phyloP scores from a whole-genome alignment of 2,113 vertebrate genomes.

The Daphoenositta chrysoptera region DNA sequence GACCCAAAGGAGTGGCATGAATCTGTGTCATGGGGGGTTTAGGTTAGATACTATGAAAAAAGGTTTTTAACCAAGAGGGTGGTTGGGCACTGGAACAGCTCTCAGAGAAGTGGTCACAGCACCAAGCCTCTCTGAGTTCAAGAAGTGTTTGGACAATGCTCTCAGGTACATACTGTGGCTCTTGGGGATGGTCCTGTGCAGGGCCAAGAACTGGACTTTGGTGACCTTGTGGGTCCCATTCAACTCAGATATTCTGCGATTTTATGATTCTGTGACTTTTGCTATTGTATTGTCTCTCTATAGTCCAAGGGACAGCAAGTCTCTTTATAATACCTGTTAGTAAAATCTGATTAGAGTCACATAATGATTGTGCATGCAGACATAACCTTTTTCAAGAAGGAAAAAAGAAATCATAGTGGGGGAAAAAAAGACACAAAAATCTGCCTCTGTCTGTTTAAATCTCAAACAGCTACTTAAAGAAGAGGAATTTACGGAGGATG shows the following conservation, averaged over 20 bases:
- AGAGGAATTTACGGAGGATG: not conserved
- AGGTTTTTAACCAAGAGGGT: not conserved
- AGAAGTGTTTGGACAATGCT: not conserved
- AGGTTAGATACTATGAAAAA: not conserved
- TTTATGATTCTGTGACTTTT: not conserved
- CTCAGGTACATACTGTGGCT: not conserved
- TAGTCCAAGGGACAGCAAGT: not conserved
- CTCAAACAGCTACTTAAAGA: not conserved
- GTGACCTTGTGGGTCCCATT: not conserved
- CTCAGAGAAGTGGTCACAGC: not conserved
- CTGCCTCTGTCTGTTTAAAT: not conserved
- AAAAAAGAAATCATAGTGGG: not conserved
- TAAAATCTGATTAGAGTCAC: not conserved
- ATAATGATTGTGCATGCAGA: not conserved
- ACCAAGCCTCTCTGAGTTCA: not conserved
- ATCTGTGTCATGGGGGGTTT: not conserved
- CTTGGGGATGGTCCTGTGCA: not conserved
- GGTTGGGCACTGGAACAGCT: not conserved
- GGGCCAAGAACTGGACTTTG: not conserved
- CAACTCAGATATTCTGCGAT: not conserved
- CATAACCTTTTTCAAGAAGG: not conserved
- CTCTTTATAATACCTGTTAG: not conserved
- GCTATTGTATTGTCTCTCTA: not conserved
- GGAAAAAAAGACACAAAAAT: not conserved
- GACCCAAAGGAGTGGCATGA: not conserved